Conservation (phyloP, 2,888 invertebrate species). For the Girardia tigrina region DNA sequence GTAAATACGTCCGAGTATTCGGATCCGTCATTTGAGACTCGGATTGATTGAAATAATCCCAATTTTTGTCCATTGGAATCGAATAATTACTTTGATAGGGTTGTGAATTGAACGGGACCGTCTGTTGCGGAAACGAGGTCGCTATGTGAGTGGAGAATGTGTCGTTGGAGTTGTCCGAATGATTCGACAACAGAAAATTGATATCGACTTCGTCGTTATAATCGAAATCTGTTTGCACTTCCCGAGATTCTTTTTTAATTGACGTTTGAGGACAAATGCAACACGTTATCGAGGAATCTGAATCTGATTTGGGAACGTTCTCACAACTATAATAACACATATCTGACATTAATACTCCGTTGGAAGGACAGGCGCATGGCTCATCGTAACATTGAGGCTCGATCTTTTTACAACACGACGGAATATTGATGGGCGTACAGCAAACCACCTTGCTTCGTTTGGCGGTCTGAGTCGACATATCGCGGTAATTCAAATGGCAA, state of each 20-base stretch:
- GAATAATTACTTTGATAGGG: not conserved
- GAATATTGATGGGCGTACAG: not conserved
- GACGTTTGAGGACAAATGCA: not conserved
- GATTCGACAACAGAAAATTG: conserved; percentile 25
- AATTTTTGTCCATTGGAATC: not conserved
- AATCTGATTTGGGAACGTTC: not conserved
- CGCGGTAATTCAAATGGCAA: not conserved
- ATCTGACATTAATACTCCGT: not conserved
- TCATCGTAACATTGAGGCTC: not conserved
- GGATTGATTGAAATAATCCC: not conserved
- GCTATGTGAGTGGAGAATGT: not conserved
- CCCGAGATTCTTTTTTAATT: conserved; percentile 11
- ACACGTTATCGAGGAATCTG: not conserved
- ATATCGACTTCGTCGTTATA: conserved; percentile 19
- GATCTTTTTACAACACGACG: not conserved
- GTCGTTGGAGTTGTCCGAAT: not conserved
- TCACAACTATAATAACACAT: not conserved
- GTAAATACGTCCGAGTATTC: not conserved
- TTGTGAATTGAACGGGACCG: not conserved
- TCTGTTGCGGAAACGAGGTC: not conserved
- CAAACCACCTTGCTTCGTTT: not conserved
- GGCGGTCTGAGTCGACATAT: not conserved
- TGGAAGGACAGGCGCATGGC: not conserved
- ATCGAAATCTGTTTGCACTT: conserved; percentile 35
- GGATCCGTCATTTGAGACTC: not conserved